Evolutionary conservation across 2,888 invertebrate genomes (phyloP).

Genomic region (Archaeoteleia sp.): DNA sequence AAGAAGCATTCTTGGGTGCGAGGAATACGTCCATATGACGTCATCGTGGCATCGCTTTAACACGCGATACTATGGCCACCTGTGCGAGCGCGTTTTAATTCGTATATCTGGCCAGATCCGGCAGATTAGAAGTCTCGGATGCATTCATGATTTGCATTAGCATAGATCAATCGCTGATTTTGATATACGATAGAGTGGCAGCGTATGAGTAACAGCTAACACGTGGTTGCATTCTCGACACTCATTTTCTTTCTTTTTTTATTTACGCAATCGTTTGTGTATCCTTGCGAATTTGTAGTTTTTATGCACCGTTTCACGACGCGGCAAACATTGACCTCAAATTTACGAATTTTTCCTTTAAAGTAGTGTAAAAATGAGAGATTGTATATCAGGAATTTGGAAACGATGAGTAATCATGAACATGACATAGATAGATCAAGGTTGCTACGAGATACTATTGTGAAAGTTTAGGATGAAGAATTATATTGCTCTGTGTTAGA

Average conservation of each 20-base stretch:
- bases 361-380: slow-evolving; percentile 47
- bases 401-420: slow-evolving; percentile 28
- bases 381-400: slow-evolving; percentile 51
- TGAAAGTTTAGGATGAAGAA: too few species aligned
- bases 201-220: slow-evolving; percentile 47
- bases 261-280: slow-evolving; percentile 25
- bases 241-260: slow-evolving; percentile 28
- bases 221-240: slow-evolving; percentile 59
- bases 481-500: too few species aligned
- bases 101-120: slow-evolving; percentile 56
- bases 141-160: slow-evolving; percentile 71
- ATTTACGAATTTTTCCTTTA: slow-evolving; percentile 20
- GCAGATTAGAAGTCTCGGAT: slow-evolving; percentile 64
- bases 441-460: slow-evolving; percentile 45
- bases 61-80: slow-evolving; percentile 65
- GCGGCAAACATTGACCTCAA: slow-evolving; percentile 43
- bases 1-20: slow-evolving; percentile 2
- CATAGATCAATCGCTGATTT: slow-evolving; percentile 71
- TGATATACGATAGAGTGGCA: slow-evolving; percentile 54
- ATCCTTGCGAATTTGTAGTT: slow-evolving; percentile 41
- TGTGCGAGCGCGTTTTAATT: slow-evolving; percentile 68
- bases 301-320: slow-evolving; percentile 27
- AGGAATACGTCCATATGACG: too few species aligned
- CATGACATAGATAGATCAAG: slow-evolving; percentile 22
- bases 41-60: slow-evolving; percentile 13